These are phyloP conservation scores for Acrobasis consociella DNA, from an alignment of 2,888 invertebrate genomes.

Conservation along the genomic window DNA sequence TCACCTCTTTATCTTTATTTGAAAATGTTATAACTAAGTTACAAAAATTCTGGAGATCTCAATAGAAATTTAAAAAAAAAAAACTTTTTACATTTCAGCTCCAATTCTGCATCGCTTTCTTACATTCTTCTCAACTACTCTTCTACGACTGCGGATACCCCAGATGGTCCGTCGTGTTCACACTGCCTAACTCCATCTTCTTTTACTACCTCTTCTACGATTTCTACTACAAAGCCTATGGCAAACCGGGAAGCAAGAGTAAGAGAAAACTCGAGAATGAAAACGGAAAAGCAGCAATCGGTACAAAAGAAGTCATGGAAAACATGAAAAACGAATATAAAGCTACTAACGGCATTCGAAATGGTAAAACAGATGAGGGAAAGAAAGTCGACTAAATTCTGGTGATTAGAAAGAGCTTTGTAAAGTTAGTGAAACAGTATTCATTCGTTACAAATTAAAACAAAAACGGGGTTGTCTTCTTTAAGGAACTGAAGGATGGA, in stretches of 20 bases:
- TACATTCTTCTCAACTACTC: slow-evolving; percentile 92
- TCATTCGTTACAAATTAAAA: not conserved
- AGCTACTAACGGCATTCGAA: slow-evolving; percentile 35
- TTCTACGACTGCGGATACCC: slow-evolving; percentile 96
- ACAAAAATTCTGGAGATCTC: too few species aligned
- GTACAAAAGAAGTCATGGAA: slow-evolving; percentile 35
- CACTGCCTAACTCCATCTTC: slow-evolving; percentile 94
- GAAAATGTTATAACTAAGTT: too few species aligned
- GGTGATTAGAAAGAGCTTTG: slow-evolving; percentile 11
- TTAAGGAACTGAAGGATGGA: too few species aligned
- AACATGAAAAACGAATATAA: slow-evolving; percentile 34
- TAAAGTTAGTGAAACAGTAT: not conserved
- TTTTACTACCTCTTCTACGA: slow-evolving; percentile 96
- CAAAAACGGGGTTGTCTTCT: too few species aligned
- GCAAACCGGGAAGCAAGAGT: slow-evolving; percentile 55
- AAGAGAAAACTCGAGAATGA: slow-evolving; percentile 44
- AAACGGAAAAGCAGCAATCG: slow-evolving; percentile 42
- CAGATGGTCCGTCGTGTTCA: slow-evolving; percentile 90
- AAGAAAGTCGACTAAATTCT: slow-evolving; percentile 36
- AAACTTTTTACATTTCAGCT: slow-evolving; percentile 87
- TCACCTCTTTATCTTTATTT: too few species aligned
- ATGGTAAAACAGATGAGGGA: slow-evolving; percentile 31
- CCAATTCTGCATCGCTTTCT: slow-evolving; percentile 94
- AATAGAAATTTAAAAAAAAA: not conserved
- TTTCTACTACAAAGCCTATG: slow-evolving; percentile 93